Percentiles rank a stretch among this genome's conserved stretches.
Conservation (phyloP, 2,888 invertebrate species). For the Dicranocentrus wangi region DNA sequence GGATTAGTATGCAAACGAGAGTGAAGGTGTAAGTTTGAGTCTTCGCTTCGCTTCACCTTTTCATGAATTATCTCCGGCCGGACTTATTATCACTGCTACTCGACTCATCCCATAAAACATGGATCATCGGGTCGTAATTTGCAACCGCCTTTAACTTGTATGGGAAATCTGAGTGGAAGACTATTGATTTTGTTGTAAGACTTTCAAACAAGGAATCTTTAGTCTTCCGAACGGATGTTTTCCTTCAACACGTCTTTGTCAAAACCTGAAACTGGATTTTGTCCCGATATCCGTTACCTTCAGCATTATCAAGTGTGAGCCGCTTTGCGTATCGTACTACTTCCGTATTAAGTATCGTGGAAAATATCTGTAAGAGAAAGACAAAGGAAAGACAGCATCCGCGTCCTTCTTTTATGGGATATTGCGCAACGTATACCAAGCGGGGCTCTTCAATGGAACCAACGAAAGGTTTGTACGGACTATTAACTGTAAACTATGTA, state of each 20-base stretch:
- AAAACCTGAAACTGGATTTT: neutral
- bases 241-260: conserved; percentile 49
- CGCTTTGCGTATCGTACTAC: too few relatives aligned
- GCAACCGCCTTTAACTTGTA: conserved; percentile 3
- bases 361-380: too few relatives aligned
- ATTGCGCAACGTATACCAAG: too few relatives aligned
- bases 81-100: too few relatives aligned
- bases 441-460: too few relatives aligned
- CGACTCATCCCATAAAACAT: too few relatives aligned
- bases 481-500: too few relatives aligned
- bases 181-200: conserved; percentile 71
- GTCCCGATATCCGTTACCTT: neutral
- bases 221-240: conserved; percentile 70
- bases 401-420: too few relatives aligned
- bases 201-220: conserved; percentile 68
- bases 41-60: neutral
- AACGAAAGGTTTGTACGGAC: too few relatives aligned
- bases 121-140: conserved; percentile 1
- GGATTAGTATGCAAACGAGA: conserved; percentile 58
- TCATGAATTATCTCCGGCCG: neutral
- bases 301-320: too few relatives aligned
- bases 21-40: conserved; percentile 48
- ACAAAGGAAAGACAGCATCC: too few relatives aligned
- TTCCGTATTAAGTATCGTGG: too few relatives aligned
- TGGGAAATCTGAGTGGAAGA: conserved; percentile 70